Evolutionary conservation across 1,140 invertebrate genomes (phyloP).

Genomic region (Diuraphis noxia): DNA sequence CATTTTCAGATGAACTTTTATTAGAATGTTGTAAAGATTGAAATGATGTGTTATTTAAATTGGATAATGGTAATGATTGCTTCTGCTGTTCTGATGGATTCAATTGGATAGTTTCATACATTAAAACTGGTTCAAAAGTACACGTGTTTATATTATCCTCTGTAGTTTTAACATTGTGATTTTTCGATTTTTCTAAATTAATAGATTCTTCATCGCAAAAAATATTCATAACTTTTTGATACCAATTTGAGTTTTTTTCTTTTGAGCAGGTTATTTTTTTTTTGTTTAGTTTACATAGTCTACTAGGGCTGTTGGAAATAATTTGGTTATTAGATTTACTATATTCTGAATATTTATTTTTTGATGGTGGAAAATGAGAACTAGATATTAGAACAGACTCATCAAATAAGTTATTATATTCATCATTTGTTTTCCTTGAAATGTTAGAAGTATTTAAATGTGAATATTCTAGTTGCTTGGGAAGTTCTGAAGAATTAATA

Average conservation of each 20-base stretch:
- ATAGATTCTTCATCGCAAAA: neutral
- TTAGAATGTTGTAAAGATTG: neutral
- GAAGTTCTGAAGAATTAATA: neutral
- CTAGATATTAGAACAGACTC: conserved; percentile 24
- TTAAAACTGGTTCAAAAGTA: neutral
- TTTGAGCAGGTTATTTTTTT: neutral
- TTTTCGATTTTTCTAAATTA: neutral
- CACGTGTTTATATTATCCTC: neutral
- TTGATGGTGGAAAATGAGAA: neutral
- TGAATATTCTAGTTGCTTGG: neutral
- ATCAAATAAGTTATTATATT: neutral
- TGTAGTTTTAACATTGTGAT: neutral
- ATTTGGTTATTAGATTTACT: neutral
- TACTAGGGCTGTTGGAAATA: neutral
- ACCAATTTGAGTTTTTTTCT: conserved; percentile 25
- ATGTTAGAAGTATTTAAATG: neutral
- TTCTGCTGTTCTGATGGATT: neutral
- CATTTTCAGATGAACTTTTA: neutral
- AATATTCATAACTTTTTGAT: conserved; percentile 18
- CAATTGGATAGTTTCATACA: neutral
- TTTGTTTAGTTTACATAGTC: neutral
- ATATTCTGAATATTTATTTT: neutral
- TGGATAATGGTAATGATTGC: neutral
- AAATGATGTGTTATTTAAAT: neutral
- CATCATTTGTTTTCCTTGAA: neutral